Evolutionary conservation across 1,140 invertebrate species (phyloP).

Genomic region (Drosophila micromelanica): DNA sequence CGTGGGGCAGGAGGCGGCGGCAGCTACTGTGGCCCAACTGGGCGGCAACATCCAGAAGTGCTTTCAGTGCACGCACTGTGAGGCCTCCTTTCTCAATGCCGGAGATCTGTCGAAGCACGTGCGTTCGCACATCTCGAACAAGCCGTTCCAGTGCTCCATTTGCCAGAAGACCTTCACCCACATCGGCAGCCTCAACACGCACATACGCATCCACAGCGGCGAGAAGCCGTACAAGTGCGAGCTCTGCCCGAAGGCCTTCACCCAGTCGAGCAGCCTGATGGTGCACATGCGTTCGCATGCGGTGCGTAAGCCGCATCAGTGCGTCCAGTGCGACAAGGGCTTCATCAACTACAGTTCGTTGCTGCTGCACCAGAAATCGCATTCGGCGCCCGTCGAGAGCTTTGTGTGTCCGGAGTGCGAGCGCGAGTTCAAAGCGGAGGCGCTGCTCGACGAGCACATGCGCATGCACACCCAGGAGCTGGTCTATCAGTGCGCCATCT

Average conservation of each 20-base stretch:
- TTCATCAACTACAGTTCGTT: slow-evolving; percentile 83
- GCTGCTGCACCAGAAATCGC: slow-evolving; percentile 76
- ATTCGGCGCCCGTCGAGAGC: slow-evolving; percentile 64
- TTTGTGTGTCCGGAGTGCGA: slow-evolving; percentile 78
- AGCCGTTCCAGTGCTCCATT: slow-evolving; percentile 84
- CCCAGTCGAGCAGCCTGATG: slow-evolving; percentile 88
- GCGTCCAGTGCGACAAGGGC: slow-evolving; percentile 86
- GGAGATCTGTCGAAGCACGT: slow-evolving; percentile 87
- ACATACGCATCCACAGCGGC: slow-evolving; percentile 91
- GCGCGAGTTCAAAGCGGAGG: slow-evolving; percentile 79
- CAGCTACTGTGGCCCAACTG: slow-evolving; percentile 26
- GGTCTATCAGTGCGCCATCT: slow-evolving; percentile 86
- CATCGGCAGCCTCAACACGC: slow-evolving; percentile 92
- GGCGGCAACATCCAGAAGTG: slow-evolving; percentile 61
- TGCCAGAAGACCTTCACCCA: slow-evolving; percentile 86
- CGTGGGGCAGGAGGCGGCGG: slow-evolving; percentile 33
- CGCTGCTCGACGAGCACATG: slow-evolving; percentile 79
- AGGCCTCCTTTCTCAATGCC: slow-evolving; percentile 87
- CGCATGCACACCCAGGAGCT: slow-evolving; percentile 75
- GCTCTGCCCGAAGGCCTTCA: slow-evolving; percentile 87
- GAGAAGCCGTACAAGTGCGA: slow-evolving; percentile 84
- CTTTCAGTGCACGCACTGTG: slow-evolving; percentile 87
- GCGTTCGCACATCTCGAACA: slow-evolving; percentile 86
- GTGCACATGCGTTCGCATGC: slow-evolving; percentile 90
- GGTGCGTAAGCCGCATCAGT: slow-evolving; percentile 89